Evolutionary conservation across 2,113 vertebrate genomes (phyloP).

Genomic region (Turnix velox): DNA sequence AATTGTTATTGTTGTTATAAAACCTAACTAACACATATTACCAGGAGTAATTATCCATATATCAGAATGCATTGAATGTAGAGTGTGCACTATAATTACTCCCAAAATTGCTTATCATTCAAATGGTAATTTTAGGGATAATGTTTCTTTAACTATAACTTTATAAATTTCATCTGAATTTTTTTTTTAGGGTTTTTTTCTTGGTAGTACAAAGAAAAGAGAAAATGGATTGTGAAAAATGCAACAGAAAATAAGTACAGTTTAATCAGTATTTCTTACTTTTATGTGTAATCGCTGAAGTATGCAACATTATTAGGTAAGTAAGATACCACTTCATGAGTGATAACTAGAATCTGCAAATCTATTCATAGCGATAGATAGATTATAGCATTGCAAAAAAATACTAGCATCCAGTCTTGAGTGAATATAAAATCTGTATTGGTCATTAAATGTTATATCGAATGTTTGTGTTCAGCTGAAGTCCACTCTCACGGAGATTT

Average conservation of each 20-base stretch:
- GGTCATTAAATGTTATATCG: neutral
- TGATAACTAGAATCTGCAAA: neutral
- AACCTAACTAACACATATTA: conserved; percentile 79
- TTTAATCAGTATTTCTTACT: neutral
- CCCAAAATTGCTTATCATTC: conserved; percentile 79
- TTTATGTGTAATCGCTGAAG: neutral
- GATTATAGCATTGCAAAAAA: neutral
- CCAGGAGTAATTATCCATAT: conserved; percentile 80
- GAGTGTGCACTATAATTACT: conserved; percentile 76
- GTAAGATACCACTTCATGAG: neutral
- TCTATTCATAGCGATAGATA: neutral
- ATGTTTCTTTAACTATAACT: conserved; percentile 68
- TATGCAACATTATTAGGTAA: neutral
- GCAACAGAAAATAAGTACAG: conserved; percentile 5
- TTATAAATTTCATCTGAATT: conserved; percentile 66
- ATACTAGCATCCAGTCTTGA: neutral
- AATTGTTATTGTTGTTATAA: conserved; percentile 79
- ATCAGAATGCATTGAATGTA: conserved; percentile 80
- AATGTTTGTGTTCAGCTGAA: neutral
- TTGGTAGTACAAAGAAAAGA: neutral
- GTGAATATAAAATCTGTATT: neutral
- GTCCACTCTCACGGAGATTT: neutral
- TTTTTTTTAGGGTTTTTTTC: conserved; percentile 12
- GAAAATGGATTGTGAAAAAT: neutral
- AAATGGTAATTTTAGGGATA: conserved; percentile 81